Base-by-base conservation (phyloP, 2,888 invertebrate species). In the Ceramica pisi region DNA sequence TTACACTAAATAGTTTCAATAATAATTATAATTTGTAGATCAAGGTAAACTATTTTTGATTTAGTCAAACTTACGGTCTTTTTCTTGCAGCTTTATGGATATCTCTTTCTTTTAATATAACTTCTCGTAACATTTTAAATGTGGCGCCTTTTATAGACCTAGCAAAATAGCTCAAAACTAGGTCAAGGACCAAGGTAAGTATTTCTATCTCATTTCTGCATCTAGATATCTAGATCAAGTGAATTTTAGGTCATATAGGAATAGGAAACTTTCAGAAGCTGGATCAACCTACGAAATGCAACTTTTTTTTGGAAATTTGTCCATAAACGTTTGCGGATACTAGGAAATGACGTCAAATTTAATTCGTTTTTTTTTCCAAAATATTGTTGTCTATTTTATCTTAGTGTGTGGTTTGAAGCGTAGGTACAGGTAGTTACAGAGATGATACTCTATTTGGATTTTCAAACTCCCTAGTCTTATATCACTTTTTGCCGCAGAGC, bases 141-240 rank as follows among this genome's bases (percentile, higher is more conserved):
- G 82, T 85, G 86, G 87, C 90, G 90, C 89, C 75, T 71, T 64
- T 35, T 64, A 61, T 51, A 46, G 68, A 56, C 64, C 64, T 74
- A 83, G 78, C 67, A 72, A 71, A 76, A 81, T 81, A 71, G 76
- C 78, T 87, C 71, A 79, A 85, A 91, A 85, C 84, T 89, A 88
- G 92, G 92, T 92, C 92, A 92, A 91, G 91, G 90, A 87, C 82
- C 80, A 82, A 84, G 77, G 78, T 86, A 80, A 81, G 71, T 80
- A 76, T 85, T 84, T 86, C 87, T 80, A 62, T 91, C 90, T 90
- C 89, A 71, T 88, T 92, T 85, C 75, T 79, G 80, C 90, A 78
- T 83, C 85, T 83, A 83, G 80, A 83, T 80, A 78, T 83, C 85
- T 83, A 83, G 80, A 83, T 80, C 85, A 81, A 65, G 81, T 82